Base-by-base conservation (phyloP, 2,888 invertebrate species). In the Ischnura elegans region DNA sequence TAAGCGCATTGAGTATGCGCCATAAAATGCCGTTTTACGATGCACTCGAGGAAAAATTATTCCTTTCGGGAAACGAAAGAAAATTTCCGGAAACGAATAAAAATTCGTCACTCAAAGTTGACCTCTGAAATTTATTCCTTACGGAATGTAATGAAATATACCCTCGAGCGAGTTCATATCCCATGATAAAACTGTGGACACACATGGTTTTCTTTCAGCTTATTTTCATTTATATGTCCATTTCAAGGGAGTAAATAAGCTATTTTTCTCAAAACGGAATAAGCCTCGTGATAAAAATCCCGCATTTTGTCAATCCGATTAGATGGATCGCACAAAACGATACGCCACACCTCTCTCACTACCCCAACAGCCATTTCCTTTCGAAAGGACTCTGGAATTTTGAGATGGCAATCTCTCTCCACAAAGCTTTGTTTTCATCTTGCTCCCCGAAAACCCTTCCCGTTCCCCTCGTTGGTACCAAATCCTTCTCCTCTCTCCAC, bases 351-450 rank as follows among this genome's bases (percentile, higher is more conserved):
- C 76, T 90, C 61, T 66, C 90, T 25, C 25, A 45, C 55, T 66
- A 66, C 61, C 90, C n/a, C n/a, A n/a, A n/a, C n/a, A n/a, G n/a
- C n/a, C n/a, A n/a, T 25, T 90, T 61, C 66, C 61, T 66, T 51
- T 90, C 61, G 43, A 25, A 90, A 90, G 90, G 43, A 87, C 55
- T 55, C 19, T n/a, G 87, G 90, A 90, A 90, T 90, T 90, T 90
- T 43, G 61, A 42, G 90, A 90, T 61, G 90, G 61, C 90, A 90
- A 90, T 90, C 90, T 90, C 90, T 90, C 90, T 90, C 90, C 55
- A 61, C 90, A 43, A 61, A 61, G 90, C 90, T 61, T 90, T 90
- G 90, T 90, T 90, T 90, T 90, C 90, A 90, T 90, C 61, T 90
- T 90, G 90, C 87, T 55, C 87, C 87, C 25, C 61, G 8, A 76